A percentile compares a stretch with the other conserved stretches of the same genome.
These are phyloP conservation scores for Gallinago jamesoni DNA, from an alignment of 2,113 vertebrate genomes.

Conservation along the genomic window DNA sequence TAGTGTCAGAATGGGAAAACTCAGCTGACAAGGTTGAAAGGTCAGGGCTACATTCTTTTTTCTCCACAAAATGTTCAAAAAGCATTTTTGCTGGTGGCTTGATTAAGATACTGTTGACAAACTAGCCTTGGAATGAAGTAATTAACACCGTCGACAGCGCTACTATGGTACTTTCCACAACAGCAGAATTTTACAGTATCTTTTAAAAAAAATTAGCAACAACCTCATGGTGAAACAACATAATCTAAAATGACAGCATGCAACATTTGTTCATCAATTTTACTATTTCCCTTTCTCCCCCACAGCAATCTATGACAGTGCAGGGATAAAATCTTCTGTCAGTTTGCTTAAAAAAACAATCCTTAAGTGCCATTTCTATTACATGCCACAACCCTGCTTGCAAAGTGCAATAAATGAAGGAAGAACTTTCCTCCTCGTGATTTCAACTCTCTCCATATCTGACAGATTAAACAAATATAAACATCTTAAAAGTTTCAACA, in stretches of 20 bases:
- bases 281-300: conserved; percentile 60
- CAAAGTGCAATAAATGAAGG: conserved; percentile 18
- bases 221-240: conserved; percentile 58
- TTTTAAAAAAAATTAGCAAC: conserved; percentile 60
- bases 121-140: conserved; percentile 38
- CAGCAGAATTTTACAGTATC: conserved; percentile 33
- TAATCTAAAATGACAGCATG: conserved; percentile 76
- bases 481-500: conserved; percentile 11
- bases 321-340: conserved; percentile 67
- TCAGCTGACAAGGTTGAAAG: conserved; percentile 79
- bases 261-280: conserved; percentile 75
- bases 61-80: conserved; percentile 49
- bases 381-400: conserved; percentile 11
- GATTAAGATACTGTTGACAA: conserved; percentile 57
- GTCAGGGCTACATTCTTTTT: conserved; percentile 65
- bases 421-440: background rate
- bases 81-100: conserved; percentile 43
- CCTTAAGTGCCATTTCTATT: conserved; percentile 44
- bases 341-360: conserved; percentile 56
- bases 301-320: conserved; percentile 64
- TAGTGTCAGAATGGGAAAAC: conserved; percentile 72
- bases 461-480: conserved; percentile 28
- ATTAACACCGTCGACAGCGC: conserved; percentile 41
- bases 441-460: conserved; percentile 14
- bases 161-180: background rate